A percentile compares a stretch with the other conserved stretches of the same genome.
These are phyloP conservation scores for Arctia plantaginis DNA, from an alignment of 2,888 invertebrate species.

Conservation along the genomic window DNA sequence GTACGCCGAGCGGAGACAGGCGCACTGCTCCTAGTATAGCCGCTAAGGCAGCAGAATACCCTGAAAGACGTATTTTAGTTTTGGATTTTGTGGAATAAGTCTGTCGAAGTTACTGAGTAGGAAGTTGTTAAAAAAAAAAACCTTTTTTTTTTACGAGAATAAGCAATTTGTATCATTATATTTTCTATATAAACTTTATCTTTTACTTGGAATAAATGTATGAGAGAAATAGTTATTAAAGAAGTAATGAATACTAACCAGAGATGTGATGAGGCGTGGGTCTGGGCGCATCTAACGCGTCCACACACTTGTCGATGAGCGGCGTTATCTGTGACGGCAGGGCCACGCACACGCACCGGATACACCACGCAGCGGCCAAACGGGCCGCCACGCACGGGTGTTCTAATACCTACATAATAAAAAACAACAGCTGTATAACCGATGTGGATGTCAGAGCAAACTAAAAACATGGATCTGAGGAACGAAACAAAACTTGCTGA, in stretches of 20 bases:
- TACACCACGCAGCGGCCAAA: conserved; percentile 97
- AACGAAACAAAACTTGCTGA: not conserved
- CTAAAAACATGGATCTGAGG: not conserved
- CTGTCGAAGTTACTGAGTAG: too few relatives aligned
- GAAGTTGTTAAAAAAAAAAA: too few relatives aligned
- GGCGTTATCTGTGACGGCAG: conserved; percentile 98
- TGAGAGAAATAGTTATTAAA: not conserved
- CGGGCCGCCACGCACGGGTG: conserved; percentile 98
- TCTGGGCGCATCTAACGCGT: conserved; percentile 95
- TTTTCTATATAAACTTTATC: too few relatives aligned
- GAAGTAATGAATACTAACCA: conserved; percentile 63
- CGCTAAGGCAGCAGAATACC: conserved; percentile 97
- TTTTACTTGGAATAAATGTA: not conserved
- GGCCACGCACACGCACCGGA: conserved; percentile 96
- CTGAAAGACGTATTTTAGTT: conserved; percentile 62
- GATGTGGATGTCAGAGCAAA: not conserved
- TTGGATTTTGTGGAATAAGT: too few relatives aligned
- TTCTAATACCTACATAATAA: conserved; percentile 89
- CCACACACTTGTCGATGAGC: conserved; percentile 95
- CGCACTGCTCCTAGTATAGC: conserved; percentile 97
- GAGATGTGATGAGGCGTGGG: conserved; percentile 95
- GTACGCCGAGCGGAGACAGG: conserved; percentile 96
- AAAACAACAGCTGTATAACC: not conserved
- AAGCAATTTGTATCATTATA: too few relatives aligned
- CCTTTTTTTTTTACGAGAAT: too few relatives aligned